phyloP scores from a whole-genome alignment of 2,888 invertebrate genomes.

The Heteromyza rotundicornis region DNA sequence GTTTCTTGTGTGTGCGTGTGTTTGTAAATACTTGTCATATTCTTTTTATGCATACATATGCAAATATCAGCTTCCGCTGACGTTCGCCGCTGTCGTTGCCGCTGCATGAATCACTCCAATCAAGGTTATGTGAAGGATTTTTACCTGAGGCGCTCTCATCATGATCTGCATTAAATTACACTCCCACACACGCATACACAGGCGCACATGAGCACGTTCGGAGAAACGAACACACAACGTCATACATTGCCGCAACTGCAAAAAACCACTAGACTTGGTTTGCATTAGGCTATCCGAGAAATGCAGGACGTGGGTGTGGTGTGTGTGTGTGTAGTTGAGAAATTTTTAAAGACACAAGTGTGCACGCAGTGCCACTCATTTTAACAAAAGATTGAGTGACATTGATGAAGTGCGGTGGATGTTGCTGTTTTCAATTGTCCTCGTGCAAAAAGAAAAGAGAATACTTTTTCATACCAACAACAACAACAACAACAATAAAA shows the following conservation, averaged over 20 bases:
- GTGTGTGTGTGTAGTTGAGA: neutral
- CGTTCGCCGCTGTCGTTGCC: too few species aligned
- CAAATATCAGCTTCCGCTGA: slow-evolving; percentile 16
- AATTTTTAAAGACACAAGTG: too few species aligned
- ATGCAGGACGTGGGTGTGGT: neutral
- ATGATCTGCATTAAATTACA: neutral
- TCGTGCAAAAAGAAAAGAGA: too few species aligned
- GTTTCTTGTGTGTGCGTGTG: neutral
- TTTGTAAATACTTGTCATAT: neutral
- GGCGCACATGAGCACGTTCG: neutral
- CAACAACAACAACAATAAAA: too few species aligned
- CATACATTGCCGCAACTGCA: neutral
- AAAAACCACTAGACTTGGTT: too few species aligned
- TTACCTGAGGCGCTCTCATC: slow-evolving; percentile 19
- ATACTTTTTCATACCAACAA: too few species aligned
- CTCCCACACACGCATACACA: neutral
- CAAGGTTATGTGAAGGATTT: slow-evolving; percentile 23
- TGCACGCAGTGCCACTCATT: too few species aligned
- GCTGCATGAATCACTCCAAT: slow-evolving; percentile 22
- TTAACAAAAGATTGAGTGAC: slow-evolving; percentile 1
- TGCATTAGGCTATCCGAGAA: neutral
- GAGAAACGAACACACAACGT: neutral
- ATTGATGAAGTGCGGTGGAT: neutral
- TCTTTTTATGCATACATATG: slow-evolving; percentile 3
- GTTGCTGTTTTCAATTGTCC: too few species aligned